These are phyloP conservation scores for Larimichthys polyactis DNA, from an alignment of 2,113 vertebrate genomes.

Conservation along the genomic window DNA sequence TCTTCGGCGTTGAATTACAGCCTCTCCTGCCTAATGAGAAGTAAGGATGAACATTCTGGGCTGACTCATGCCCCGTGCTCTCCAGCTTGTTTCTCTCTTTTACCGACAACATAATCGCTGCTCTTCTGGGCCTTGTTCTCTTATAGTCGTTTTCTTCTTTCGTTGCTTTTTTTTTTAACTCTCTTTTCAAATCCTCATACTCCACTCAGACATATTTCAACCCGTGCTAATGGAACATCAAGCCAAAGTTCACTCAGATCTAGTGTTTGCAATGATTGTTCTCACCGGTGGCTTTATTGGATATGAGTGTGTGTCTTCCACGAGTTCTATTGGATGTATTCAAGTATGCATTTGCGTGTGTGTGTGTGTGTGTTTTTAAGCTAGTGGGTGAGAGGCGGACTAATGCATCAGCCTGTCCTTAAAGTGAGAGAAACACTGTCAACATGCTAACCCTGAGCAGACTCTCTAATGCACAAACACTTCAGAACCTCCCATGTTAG, in stretches of 20 bases:
- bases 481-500: constrained; percentile 27
- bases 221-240: constrained; percentile 73
- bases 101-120: constrained; percentile 36
- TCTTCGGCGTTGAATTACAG: constrained; percentile 19
- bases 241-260: constrained; percentile 62
- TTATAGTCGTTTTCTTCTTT: constrained; percentile 29
- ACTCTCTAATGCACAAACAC: constrained; percentile 56
- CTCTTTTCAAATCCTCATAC: constrained; percentile 41
- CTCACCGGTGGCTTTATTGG: constrained; percentile 53
- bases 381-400: constrained; percentile 62
- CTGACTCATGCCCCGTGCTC: constrained; percentile 48
- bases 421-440: constrained; percentile 53
- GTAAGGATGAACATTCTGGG: constrained; percentile 11
- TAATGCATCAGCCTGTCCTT: constrained; percentile 64
- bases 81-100: constrained; percentile 14
- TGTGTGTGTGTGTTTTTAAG: constrained; percentile 44
- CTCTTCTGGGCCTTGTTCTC: constrained; percentile 33
- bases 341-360: constrained; percentile 26
- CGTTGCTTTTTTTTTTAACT: background rate
- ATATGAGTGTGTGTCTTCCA: constrained; percentile 39
- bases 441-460: constrained; percentile 43
- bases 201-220: constrained; percentile 57
- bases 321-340: constrained; percentile 22
- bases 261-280: constrained; percentile 58
- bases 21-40: constrained; percentile 50